Conservation (phyloP, 2,888 invertebrate species). For the Petrolisthes manimaculis region DNA sequence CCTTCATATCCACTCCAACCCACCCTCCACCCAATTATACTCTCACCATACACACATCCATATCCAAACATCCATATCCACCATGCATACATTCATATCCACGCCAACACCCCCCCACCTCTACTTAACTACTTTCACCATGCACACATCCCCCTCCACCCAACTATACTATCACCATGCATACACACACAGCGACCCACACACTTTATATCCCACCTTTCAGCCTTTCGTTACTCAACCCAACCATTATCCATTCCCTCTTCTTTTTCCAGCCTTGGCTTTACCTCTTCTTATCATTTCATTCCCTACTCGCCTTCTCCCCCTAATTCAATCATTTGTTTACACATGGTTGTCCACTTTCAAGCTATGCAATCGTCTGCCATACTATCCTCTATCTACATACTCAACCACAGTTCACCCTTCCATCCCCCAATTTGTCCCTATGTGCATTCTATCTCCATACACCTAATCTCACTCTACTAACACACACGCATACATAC, state of each 20-base stretch:
- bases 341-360: neutral
- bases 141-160: neutral
- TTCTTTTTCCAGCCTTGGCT: neutral
- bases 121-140: neutral
- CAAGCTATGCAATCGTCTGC: neutral
- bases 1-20: neutral
- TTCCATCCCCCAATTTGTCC: neutral
- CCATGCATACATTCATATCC: slow-evolving; percentile 22
- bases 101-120: slow-evolving; percentile 12
- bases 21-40: neutral
- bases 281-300: neutral
- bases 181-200: neutral
- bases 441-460: neutral
- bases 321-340: neutral
- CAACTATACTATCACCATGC: no score
- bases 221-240: neutral
- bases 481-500: neutral
- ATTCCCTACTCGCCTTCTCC: neutral
- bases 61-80: neutral
- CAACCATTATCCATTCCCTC: neutral
- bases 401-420: neutral
- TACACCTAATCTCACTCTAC: neutral
- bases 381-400: neutral
- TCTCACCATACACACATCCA: neutral
- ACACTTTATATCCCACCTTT: neutral